Evolutionary conservation across 2,113 vertebrate species (phyloP).

Genomic region (Talpa occidentalis): DNA sequence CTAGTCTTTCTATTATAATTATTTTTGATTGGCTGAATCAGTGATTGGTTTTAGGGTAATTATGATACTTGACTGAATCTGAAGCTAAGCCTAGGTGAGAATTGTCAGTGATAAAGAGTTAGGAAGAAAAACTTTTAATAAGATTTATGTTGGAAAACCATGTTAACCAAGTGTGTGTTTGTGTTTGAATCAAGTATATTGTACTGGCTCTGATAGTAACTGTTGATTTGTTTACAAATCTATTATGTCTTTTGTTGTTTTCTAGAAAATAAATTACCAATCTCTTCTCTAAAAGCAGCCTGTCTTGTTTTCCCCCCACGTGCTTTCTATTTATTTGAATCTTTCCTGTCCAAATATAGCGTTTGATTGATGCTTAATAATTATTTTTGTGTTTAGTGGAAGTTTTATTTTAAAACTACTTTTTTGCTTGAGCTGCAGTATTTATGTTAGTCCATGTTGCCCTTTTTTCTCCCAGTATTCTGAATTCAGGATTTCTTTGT

Average conservation of each 20-base stretch:
- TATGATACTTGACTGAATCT: slow-evolving; percentile 47
- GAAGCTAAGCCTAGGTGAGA: slow-evolving; percentile 53
- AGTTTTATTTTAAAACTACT: slow-evolving; percentile 56
- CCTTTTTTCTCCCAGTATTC: slow-evolving; percentile 42
- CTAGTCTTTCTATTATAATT: background rate
- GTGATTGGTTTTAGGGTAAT: slow-evolving; percentile 36
- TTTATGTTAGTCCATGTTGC: slow-evolving; percentile 47
- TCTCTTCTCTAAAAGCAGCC: background rate
- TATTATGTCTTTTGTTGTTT: slow-evolving; percentile 19
- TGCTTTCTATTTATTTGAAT: slow-evolving; percentile 14
- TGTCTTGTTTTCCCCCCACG: background rate
- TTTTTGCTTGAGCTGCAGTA: slow-evolving; percentile 49
- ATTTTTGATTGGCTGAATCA: slow-evolving; percentile 37
- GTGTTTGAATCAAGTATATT: slow-evolving; percentile 52
- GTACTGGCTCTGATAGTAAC: background rate
- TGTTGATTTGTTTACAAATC: slow-evolving; percentile 39
- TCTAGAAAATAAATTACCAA: background rate
- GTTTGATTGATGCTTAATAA: background rate
- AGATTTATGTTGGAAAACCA: slow-evolving; percentile 14
- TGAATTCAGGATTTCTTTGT: slow-evolving; percentile 50
- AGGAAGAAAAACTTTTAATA: slow-evolving; percentile 48
- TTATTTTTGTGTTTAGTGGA: slow-evolving; percentile 59
- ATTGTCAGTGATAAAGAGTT: slow-evolving; percentile 47
- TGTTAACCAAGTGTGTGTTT: slow-evolving; percentile 14
- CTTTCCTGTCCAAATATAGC: slow-evolving; percentile 41